Conservation (phyloP, 2,113 vertebrate species). For the Campylorhamphus procurvoides region DNA sequence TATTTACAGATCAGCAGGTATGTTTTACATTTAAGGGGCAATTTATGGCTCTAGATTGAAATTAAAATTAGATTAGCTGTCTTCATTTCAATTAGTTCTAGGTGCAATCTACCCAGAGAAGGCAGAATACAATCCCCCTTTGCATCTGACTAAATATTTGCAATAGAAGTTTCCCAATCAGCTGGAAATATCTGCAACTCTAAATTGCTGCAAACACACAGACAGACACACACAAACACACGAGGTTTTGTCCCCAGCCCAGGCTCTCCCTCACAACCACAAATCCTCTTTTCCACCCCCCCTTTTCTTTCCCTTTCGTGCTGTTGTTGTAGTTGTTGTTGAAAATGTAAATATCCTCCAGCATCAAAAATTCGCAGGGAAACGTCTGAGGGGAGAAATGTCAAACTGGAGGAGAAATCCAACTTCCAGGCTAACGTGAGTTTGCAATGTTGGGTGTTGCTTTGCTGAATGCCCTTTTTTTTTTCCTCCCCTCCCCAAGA, state of each 20-base stretch:
- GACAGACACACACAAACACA: not conserved
- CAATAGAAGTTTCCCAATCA: slow-evolving; percentile 38
- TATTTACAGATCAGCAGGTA: slow-evolving; percentile 68
- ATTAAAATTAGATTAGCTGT: slow-evolving; percentile 59
- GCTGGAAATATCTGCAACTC: slow-evolving; percentile 41
- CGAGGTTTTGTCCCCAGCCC: slow-evolving; percentile 64
- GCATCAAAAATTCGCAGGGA: not conserved
- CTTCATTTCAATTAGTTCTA: slow-evolving; percentile 55
- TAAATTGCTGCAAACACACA: slow-evolving; percentile 71
- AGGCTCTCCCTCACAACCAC: not conserved
- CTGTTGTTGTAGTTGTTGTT: not conserved
- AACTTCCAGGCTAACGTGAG: not conserved
- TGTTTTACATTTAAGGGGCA: slow-evolving; percentile 55
- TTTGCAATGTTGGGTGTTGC: not conserved
- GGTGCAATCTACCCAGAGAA: slow-evolving; percentile 18
- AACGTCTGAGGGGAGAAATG: not conserved
- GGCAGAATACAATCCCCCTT: not conserved
- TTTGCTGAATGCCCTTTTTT: not conserved
- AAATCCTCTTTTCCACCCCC: not conserved
- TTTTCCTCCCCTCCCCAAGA: not conserved
- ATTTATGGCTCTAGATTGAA: slow-evolving; percentile 58
- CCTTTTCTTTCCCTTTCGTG: not conserved
- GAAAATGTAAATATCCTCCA: not conserved
- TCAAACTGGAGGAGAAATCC: not conserved
- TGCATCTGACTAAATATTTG: slow-evolving; percentile 28